Evolutionary conservation across 2,113 vertebrate species (phyloP).

Genomic region (Bostrychus sinensis): DNA sequence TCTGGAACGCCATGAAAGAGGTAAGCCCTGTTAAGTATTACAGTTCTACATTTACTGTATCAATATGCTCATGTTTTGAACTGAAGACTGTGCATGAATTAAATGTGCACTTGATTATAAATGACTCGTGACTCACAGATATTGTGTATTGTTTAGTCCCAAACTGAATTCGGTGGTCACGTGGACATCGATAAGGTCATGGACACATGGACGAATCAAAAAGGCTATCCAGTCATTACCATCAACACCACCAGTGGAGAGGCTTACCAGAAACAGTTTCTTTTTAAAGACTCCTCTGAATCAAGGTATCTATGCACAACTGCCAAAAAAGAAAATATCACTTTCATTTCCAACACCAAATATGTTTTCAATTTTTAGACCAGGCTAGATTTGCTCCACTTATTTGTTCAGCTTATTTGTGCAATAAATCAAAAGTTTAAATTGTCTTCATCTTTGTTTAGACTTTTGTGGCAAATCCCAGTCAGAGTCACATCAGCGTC

Average conservation of each 20-base stretch:
- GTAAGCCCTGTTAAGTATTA: conserved; percentile 40
- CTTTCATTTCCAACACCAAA: too few relatives aligned
- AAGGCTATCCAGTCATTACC: conserved; percentile 87
- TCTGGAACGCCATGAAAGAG: conserved; percentile 70
- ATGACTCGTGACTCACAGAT: neutral
- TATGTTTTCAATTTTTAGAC: too few relatives aligned
- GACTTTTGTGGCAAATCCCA: conserved; percentile 82
- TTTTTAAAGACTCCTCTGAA: conserved; percentile 78
- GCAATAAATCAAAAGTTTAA: too few relatives aligned
- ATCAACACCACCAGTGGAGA: conserved; percentile 77
- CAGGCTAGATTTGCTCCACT: too few relatives aligned
- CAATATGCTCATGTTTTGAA: too few relatives aligned
- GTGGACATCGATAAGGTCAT: conserved; percentile 68
- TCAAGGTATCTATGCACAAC: conserved; percentile 39
- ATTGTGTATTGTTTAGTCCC: conserved; percentile 42
- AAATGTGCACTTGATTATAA: neutral
- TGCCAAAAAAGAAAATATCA: neutral
- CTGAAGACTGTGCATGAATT: too few relatives aligned
- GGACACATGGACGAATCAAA: conserved; percentile 87
- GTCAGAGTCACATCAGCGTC: conserved; percentile 59
- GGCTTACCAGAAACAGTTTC: conserved; percentile 83
- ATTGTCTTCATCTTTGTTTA: conserved; percentile 52
- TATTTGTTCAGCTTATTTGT: too few relatives aligned
- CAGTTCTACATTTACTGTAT: too few relatives aligned
- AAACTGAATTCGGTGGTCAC: accelerated